A percentile compares a stretch with the other conserved stretches of the same genome.
These are phyloP conservation scores for Napeogenes inachia DNA, from an alignment of 2,888 invertebrate species.

Conservation along the genomic window DNA sequence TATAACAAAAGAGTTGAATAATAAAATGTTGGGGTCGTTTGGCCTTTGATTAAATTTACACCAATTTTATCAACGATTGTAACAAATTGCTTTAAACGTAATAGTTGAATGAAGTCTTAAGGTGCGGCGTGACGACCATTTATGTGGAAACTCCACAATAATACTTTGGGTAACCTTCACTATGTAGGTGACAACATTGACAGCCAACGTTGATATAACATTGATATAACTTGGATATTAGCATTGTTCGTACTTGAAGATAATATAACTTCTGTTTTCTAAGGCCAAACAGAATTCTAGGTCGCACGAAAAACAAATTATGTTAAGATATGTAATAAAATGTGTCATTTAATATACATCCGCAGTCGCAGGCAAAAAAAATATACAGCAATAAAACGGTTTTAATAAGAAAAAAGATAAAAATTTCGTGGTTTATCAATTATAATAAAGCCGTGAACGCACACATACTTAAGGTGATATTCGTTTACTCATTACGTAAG, in stretches of 20 bases:
- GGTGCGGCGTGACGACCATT: conserved; percentile 43
- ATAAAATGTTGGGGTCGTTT: conserved; percentile 28
- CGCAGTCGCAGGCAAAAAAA: background rate
- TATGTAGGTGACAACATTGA: conserved; percentile 52
- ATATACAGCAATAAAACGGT: background rate
- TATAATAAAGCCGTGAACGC: no score
- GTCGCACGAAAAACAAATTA: conserved; percentile 12
- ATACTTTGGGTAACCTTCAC: conserved; percentile 45
- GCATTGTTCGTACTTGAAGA: conserved; percentile 21
- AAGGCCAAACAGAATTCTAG: conserved; percentile 20
- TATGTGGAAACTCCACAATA: conserved; percentile 31
- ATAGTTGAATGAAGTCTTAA: conserved; percentile 38
- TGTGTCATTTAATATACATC: background rate
- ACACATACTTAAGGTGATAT: no score
- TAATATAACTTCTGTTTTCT: conserved; percentile 15
- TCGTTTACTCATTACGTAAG: no score
- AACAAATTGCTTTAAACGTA: conserved; percentile 35
- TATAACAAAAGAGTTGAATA: background rate
- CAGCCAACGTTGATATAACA: conserved; percentile 15
- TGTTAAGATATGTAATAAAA: conserved; percentile 5
- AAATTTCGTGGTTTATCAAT: no score
- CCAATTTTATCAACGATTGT: conserved; percentile 53
- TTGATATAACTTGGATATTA: conserved; percentile 8
- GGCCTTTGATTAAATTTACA: conserved; percentile 41
- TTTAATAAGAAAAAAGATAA: no score